Conservation (phyloP, 2,888 invertebrate genomes). For the Coleophora deauratella region DNA sequence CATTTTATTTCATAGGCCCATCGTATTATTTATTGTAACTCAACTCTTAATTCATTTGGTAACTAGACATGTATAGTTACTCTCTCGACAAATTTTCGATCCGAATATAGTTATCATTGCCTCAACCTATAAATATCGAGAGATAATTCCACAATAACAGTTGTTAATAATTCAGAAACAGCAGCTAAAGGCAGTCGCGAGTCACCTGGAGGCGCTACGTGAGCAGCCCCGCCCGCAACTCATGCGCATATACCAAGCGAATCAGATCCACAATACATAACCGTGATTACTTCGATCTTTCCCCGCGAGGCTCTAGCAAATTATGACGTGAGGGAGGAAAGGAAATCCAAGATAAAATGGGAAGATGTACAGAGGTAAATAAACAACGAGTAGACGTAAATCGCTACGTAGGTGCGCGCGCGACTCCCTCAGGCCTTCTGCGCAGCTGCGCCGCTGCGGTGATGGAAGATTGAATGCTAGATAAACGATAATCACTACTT, state of each 20-base stretch:
- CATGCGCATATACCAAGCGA: constrained; percentile 8
- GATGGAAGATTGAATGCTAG: background rate
- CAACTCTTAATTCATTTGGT: background rate
- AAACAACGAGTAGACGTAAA: constrained; percentile 13
- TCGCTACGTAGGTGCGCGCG: constrained; percentile 1
- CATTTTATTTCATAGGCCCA: too few species aligned
- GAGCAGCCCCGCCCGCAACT: constrained; percentile 44
- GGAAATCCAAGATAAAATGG: too few species aligned
- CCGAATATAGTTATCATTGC: background rate
- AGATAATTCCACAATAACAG: background rate
- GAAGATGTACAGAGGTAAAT: constrained; percentile 10
- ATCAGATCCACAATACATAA: too few species aligned
- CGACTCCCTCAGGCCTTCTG: background rate
- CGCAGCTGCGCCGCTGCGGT: background rate
- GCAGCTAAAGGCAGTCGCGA: constrained; percentile 29
- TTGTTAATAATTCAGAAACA: constrained; percentile 19
- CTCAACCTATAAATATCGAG: background rate
- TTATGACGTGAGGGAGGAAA: too few species aligned
- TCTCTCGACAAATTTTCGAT: background rate
- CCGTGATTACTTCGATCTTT: too few species aligned
- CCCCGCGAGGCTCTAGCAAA: too few species aligned
- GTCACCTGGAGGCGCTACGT: constrained; percentile 38
- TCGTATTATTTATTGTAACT: too few species aligned
- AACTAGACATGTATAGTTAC: background rate
- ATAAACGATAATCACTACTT: background rate